Evolutionary conservation across 2,797 vertebrate species (phyloP).

Genomic region (Myotis myotis): DNA sequence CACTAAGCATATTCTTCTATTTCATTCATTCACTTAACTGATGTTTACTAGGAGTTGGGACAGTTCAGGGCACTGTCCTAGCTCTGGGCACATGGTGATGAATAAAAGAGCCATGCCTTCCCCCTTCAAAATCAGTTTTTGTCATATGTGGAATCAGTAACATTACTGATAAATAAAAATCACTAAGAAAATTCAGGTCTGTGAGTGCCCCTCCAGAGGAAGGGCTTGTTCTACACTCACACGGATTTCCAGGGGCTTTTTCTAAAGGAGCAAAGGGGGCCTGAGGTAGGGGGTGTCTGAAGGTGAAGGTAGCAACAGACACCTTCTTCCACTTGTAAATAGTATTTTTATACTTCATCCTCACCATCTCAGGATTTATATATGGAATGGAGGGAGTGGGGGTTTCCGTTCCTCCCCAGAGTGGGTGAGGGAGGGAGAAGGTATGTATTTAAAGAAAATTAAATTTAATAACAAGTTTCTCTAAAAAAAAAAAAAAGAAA

Average conservation of each 20-base stretch:
- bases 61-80: not conserved
- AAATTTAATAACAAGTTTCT: constrained; percentile 71
- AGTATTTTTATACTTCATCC: constrained; percentile 69
- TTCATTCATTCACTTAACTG: not conserved
- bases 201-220: not conserved
- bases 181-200: not conserved
- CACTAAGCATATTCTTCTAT: not conserved
- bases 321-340: constrained; percentile 47
- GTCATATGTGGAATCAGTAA: not conserved
- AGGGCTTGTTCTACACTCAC: not conserved
- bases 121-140: not conserved
- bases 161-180: not conserved
- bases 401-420: not conserved
- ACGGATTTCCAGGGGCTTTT: constrained; percentile 33
- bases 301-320: not conserved
- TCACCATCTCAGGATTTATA: constrained; percentile 33
- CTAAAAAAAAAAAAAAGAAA: not conserved
- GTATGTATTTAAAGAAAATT: constrained; percentile 67
- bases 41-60: not conserved
- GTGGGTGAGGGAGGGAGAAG: not conserved
- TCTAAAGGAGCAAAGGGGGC: constrained; percentile 29
- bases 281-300: not conserved
- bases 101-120: not conserved
- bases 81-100: not conserved
- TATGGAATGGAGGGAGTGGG: not conserved